These are phyloP conservation scores for Holothuria leucospilota DNA, from an alignment of 53 echinoderm and acorn worm genomes.

Conservation along the genomic window DNA sequence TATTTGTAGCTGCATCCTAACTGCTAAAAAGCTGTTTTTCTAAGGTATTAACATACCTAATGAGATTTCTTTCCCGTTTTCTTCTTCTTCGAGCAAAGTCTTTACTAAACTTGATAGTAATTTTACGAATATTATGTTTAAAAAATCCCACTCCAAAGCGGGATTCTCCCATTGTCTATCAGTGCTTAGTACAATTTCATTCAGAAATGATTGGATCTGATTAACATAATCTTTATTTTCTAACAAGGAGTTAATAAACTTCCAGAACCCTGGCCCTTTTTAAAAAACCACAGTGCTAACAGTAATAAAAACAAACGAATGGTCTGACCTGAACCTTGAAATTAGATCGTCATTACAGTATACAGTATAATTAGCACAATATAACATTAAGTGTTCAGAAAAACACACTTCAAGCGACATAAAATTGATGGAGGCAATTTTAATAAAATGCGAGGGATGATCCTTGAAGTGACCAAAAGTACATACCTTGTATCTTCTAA, in stretches of 20 bases:
- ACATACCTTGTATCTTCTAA: no score
- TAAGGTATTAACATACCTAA: no score
- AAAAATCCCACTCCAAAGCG: constrained; percentile 5
- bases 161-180: constrained; percentile 2
- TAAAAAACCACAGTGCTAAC: not conserved
- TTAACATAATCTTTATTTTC: constrained; percentile 9
- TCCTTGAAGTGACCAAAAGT: no score
- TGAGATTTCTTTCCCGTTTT: no score
- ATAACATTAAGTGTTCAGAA: no score
- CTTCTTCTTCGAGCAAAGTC: no score
- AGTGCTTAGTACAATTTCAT: no score
- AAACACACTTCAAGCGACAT: no score
- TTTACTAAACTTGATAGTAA: not conserved
- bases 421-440: no score
- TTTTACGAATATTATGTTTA: constrained; percentile 25
- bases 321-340: not conserved
- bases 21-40: not conserved
- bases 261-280: constrained; percentile 28
- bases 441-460: no score
- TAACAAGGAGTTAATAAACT: constrained; percentile 6
- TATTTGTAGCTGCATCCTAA: no score
- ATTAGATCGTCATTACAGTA: not conserved
- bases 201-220: not conserved
- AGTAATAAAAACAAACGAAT: not conserved
- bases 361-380: no score